Evolutionary conservation across 92 coral and sea anemone genomes (phyloP).

Genomic region (Micromussa lordhowensis): DNA sequence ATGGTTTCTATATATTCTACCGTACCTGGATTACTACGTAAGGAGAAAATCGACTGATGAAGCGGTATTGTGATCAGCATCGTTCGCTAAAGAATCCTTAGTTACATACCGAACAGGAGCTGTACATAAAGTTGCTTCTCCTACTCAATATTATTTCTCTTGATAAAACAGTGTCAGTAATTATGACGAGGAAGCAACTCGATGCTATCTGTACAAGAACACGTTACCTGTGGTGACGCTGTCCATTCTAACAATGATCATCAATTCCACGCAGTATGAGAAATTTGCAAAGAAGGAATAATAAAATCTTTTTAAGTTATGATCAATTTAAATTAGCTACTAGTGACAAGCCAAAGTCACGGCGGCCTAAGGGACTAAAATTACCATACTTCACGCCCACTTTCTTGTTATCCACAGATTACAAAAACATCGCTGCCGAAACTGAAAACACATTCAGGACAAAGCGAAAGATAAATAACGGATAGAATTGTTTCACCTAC

Average conservation of each 20-base stretch:
- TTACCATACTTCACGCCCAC: slow-evolving; percentile 13
- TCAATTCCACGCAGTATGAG: neutral
- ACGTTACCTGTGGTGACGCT: neutral
- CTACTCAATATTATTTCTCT: no score
- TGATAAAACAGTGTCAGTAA: neutral
- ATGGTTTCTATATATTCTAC: no score
- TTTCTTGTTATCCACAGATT: neutral
- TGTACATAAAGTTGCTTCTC: no score
- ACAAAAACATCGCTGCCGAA: neutral
- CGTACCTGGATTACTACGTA: neutral
- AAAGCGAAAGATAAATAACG: neutral
- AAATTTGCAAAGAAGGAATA: neutral
- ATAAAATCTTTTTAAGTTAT: neutral
- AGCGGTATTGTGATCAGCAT: neutral
- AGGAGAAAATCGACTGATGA: neutral
- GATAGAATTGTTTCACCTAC: neutral
- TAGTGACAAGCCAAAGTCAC: neutral
- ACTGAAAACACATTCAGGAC: neutral
- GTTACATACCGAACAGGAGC: no score
- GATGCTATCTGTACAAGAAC: neutral
- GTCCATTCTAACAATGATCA: neutral
- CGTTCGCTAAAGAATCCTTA: neutral
- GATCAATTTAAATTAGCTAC: neutral
- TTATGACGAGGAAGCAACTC: neutral
- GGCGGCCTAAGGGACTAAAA: neutral